phyloP scores from a whole-genome alignment of 1,140 invertebrate species.

The Penaeus japonicus region DNA sequence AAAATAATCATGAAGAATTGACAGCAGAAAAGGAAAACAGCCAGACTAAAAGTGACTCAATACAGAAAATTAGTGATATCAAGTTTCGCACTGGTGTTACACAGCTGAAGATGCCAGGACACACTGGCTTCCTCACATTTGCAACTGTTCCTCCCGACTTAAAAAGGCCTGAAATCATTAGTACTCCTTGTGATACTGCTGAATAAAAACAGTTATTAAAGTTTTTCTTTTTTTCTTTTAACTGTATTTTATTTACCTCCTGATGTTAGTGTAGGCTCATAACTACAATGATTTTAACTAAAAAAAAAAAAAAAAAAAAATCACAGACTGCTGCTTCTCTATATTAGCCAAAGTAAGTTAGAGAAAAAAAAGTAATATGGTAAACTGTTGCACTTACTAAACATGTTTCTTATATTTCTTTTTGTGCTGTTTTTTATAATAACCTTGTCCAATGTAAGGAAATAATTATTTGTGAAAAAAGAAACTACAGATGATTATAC shows the following conservation, averaged over 20 bases:
- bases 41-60: constrained; percentile 15
- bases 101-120: constrained; percentile 78
- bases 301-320: no score
- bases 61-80: constrained; percentile 64
- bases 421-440: no score
- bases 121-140: constrained; percentile 94
- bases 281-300: no score
- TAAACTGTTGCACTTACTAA: no score
- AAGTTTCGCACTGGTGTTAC: constrained; percentile 75
- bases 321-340: no score
- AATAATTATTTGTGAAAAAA: no score
- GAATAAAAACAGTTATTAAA: not conserved
- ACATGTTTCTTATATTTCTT: no score
- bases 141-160: constrained; percentile 77
- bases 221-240: not conserved
- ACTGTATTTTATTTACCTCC: not conserved
- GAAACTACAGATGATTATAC: no score
- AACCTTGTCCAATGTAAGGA: not conserved
- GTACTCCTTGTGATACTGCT: not conserved
- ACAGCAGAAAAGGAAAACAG: not conserved
- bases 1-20: not conserved
- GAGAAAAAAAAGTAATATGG: no score
- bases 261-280: no score
- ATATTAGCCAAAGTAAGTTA: no score
- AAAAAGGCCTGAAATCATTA: not conserved